These are phyloP conservation scores for Rhopalosiphum nymphaeae DNA, from an alignment of 2,888 invertebrate species.

Conservation along the genomic window DNA sequence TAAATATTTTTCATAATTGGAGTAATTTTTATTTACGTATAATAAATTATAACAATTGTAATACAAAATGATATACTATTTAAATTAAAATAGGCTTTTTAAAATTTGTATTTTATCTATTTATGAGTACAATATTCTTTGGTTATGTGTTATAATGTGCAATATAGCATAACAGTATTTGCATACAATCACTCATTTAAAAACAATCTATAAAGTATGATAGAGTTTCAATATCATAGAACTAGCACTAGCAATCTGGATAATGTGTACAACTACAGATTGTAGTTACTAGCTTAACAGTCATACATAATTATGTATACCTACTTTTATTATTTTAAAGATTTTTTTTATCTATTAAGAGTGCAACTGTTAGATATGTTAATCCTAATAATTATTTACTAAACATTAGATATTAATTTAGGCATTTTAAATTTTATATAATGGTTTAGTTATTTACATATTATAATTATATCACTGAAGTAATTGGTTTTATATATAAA, in stretches of 20 bases:
- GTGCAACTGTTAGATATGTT: conserved; percentile 35
- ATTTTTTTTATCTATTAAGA: background rate
- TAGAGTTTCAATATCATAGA: conserved; percentile 6
- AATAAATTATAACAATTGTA: conserved; percentile 20
- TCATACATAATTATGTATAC: conserved; percentile 26
- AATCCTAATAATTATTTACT: conserved; percentile 39
- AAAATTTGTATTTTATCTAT: background rate
- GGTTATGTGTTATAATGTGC: conserved; percentile 28
- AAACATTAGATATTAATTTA: conserved; percentile 14
- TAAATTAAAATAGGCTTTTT: background rate
- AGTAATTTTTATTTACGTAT: background rate
- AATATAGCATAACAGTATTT: background rate
- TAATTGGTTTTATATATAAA: background rate
- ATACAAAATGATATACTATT: conserved; percentile 11
- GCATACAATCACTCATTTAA: background rate
- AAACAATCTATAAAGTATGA: conserved; percentile 2
- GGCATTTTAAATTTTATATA: conserved; percentile 25
- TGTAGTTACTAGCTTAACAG: background rate
- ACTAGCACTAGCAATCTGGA: background rate
- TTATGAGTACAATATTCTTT: conserved; percentile 20
- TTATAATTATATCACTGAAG: conserved; percentile 14
- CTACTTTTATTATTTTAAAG: conserved; percentile 10
- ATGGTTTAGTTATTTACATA: conserved; percentile 25
- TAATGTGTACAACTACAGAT: conserved; percentile 9
- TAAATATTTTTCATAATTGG: conserved; percentile 33